phyloP scores from a whole-genome alignment of 2,888 invertebrate species.

The Isotomurus palustris region DNA sequence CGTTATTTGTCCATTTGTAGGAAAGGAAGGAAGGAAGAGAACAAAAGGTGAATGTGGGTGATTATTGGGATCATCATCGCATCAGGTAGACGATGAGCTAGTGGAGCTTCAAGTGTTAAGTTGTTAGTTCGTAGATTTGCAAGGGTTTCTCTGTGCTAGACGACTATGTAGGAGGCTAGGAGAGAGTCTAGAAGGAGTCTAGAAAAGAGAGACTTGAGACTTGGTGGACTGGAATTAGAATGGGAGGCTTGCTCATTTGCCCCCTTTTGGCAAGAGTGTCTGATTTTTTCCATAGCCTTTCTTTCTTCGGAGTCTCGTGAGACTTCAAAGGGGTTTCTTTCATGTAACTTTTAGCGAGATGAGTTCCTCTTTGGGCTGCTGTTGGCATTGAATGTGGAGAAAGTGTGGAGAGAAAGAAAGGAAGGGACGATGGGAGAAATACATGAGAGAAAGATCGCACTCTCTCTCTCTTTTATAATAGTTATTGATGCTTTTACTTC shows the following conservation, averaged over 20 bases:
- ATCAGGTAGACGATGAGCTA: no score
- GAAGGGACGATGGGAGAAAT: background rate
- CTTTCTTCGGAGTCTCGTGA: constrained; percentile 1
- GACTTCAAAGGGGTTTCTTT: constrained; percentile 8
- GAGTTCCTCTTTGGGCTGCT: constrained; percentile 4
- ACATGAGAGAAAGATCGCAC: no score
- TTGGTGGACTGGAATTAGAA: background rate
- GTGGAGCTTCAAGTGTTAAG: background rate
- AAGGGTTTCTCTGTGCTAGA: background rate
- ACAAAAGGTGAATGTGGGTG: no score
- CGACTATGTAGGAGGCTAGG: no score
- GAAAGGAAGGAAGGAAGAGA: no score
- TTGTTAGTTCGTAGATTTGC: background rate
- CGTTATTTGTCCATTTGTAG: no score
- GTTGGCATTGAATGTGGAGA: constrained; percentile 4
- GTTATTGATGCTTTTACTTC: no score
- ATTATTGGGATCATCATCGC: no score
- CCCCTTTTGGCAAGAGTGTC: constrained; percentile 1
- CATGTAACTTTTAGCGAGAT: constrained; percentile 9
- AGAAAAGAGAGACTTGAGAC: background rate
- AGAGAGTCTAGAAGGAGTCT: background rate
- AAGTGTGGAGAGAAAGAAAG: no score
- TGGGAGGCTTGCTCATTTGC: background rate
- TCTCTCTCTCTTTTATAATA: no score
- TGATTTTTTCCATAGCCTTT: background rate